phyloP scores from a whole-genome alignment of 2,797 vertebrate genomes.

The Lithobates sylvaticus region DNA sequence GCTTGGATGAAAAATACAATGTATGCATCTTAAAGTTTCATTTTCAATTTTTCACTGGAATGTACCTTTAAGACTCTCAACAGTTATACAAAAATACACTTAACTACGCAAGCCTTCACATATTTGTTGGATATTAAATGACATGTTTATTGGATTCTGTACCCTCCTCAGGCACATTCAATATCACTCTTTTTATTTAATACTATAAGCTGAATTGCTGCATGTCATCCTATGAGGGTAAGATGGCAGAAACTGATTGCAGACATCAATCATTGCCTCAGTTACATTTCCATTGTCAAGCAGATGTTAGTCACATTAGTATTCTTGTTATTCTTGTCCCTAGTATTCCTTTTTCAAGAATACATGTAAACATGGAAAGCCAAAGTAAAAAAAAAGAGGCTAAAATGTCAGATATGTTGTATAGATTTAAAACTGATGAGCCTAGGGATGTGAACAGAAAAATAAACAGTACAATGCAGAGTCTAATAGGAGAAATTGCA shows the following conservation, averaged over 20 bases:
- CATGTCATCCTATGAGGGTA: slow-evolving; percentile 52
- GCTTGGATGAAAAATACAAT: background rate
- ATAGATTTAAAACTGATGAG: background rate
- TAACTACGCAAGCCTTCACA: slow-evolving; percentile 15
- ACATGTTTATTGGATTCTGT: slow-evolving; percentile 56
- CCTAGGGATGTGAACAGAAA: background rate
- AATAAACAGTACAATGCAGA: background rate
- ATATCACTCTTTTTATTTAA: slow-evolving; percentile 60
- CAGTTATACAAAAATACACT: slow-evolving; percentile 34
- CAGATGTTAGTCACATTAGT: slow-evolving; percentile 39
- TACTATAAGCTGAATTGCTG: slow-evolving; percentile 49
- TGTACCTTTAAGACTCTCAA: background rate
- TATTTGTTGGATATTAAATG: slow-evolving; percentile 45
- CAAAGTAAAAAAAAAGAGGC: slow-evolving; percentile 15
- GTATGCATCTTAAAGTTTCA: background rate
- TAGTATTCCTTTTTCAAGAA: slow-evolving; percentile 39
- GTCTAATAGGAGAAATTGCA: background rate
- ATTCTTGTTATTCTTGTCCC: slow-evolving; percentile 4
- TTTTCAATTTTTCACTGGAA: background rate
- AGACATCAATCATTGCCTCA: slow-evolving; percentile 53
- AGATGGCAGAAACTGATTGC: slow-evolving; percentile 53
- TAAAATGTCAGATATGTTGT: slow-evolving; percentile 13
- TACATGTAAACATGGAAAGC: slow-evolving; percentile 44
- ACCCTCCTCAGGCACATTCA: slow-evolving; percentile 54
- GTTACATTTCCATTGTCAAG: slow-evolving; percentile 44